Evolutionary conservation across 2,797 vertebrate species (phyloP).

Genomic region (Sebastes steindachneri): DNA sequence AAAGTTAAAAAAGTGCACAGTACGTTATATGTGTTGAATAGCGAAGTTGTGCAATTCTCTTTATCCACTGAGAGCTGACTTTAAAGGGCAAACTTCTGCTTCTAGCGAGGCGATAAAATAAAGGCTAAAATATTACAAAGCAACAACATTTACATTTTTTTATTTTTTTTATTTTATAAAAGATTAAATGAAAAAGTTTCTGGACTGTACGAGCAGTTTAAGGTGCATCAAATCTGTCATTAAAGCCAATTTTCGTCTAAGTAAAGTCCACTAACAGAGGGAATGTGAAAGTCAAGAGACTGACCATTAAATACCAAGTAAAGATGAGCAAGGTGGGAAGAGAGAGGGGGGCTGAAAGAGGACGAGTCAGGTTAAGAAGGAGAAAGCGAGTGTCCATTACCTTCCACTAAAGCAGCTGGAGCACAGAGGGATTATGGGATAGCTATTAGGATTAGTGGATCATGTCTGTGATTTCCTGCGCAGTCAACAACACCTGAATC

Average conservation of each 20-base stretch:
- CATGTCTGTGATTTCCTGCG: slow-evolving; percentile 75
- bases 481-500: slow-evolving; percentile 83
- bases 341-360: not conserved
- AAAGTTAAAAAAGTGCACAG: not conserved
- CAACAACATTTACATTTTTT: not conserved
- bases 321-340: slow-evolving; percentile 29
- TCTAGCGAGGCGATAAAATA: not conserved
- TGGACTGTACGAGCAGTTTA: not conserved
- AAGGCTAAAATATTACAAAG: not conserved
- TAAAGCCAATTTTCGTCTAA: slow-evolving; percentile 33
- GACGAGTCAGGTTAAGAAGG: slow-evolving; percentile 28
- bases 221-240: slow-evolving; percentile 29
- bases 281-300: slow-evolving; percentile 44
- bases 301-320: slow-evolving; percentile 49
- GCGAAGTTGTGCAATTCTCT: not conserved
- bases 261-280: slow-evolving; percentile 49
- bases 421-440: slow-evolving; percentile 68
- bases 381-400: slow-evolving; percentile 70
- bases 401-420: slow-evolving; percentile 60
- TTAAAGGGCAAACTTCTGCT: too few relatives aligned
- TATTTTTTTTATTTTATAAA: not conserved
- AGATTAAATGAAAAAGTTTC: not conserved
- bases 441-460: slow-evolving; percentile 81
- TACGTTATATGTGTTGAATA: not conserved
- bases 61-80: too few relatives aligned